A percentile compares a stretch with the other conserved stretches of the same genome.
Evolutionary conservation across 2,888 invertebrate species (phyloP).

Genomic region (Tribolium freemani): DNA sequence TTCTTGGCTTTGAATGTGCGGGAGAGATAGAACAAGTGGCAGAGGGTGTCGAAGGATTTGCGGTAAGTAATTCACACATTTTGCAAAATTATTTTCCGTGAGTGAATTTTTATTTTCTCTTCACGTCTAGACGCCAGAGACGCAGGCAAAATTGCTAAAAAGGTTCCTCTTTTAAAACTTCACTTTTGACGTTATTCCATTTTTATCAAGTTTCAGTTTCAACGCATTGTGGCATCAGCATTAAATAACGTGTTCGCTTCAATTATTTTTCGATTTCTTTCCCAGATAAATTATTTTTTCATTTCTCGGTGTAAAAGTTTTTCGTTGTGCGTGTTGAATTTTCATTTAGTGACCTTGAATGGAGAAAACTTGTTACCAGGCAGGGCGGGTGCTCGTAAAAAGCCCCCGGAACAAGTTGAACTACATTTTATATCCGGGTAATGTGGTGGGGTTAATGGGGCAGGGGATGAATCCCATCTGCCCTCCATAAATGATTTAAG

Average conservation of each 20-base stretch:
- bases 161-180: neutral
- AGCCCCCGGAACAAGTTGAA: constrained; percentile 11
- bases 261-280: no score
- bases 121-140: neutral
- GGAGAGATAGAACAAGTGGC: constrained; percentile 86
- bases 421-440: constrained; percentile 28
- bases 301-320: constrained; percentile 1
- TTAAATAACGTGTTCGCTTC: no score
- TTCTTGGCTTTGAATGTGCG: constrained; percentile 90
- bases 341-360: constrained; percentile 28
- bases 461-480: constrained; percentile 21
- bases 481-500: constrained; percentile 23
- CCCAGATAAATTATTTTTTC: neutral
- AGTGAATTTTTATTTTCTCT: neutral
- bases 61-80: constrained; percentile 70
- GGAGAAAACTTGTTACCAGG: constrained; percentile 30
- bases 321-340: constrained; percentile 4
- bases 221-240: no score
- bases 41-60: constrained; percentile 83
- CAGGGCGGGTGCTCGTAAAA: constrained; percentile 22
- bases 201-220: neutral
- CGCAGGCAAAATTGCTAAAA: neutral
- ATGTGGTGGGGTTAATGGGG: constrained; percentile 28
- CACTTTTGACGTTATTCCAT: neutral
- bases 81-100: neutral